Evolutionary conservation across 2,797 vertebrate genomes (phyloP).

Genomic region (Squalus acanthias): DNA sequence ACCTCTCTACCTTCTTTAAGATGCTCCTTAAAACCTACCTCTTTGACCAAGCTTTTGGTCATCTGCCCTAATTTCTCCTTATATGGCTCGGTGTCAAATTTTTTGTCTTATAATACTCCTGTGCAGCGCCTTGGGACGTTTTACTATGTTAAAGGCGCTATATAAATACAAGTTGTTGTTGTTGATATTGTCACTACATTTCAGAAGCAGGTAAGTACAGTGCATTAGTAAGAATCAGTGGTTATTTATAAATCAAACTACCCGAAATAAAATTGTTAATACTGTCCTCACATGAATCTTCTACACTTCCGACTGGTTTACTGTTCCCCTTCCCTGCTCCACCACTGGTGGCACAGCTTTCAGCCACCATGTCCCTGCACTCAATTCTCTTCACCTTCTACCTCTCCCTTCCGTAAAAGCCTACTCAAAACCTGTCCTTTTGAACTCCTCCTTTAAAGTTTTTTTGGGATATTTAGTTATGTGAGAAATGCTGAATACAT

Average conservation of each 20-base stretch:
- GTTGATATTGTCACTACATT: neutral
- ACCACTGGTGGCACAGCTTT: no score
- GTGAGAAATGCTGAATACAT: neutral
- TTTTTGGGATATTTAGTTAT: neutral
- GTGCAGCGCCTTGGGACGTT: no score
- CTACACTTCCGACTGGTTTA: no score
- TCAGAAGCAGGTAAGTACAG: neutral
- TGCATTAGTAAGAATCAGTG: neutral
- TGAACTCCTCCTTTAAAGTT: neutral
- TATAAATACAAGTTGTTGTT: no score
- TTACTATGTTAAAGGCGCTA: no score
- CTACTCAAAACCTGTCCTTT: neutral
- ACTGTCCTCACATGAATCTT: neutral
- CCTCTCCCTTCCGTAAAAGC: neutral
- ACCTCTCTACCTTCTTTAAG: no score
- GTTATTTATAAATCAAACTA: neutral
- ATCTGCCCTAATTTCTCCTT: no score
- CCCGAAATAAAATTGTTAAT: neutral
- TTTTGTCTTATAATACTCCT: no score
- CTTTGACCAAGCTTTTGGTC: no score
- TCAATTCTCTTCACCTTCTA: neutral
- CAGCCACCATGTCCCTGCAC: neutral
- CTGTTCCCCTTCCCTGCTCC: neutral
- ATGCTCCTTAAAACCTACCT: no score
- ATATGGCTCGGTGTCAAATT: no score